Conservation (phyloP, 2,113 vertebrate genomes). For the Gasterosteus nipponicus region DNA sequence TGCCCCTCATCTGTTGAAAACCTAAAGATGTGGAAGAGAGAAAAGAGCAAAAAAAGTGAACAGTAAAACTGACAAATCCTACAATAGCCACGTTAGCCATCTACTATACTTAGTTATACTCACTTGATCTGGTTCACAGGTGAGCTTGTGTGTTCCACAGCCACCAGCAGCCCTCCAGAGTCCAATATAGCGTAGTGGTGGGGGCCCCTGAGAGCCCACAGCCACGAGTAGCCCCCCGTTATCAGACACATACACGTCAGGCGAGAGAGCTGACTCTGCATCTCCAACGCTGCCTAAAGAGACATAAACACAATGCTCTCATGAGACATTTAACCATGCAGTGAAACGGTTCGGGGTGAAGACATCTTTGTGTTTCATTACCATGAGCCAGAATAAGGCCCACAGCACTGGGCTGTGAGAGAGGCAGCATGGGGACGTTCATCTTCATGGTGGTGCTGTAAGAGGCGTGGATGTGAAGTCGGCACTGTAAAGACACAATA, state of each 20-base stretch:
- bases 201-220: slow-evolving; percentile 86
- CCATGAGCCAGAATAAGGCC: slow-evolving; percentile 94
- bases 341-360: background rate
- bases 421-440: slow-evolving; percentile 90
- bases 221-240: slow-evolving; percentile 93
- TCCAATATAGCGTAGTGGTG: slow-evolving; percentile 95
- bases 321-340: background rate
- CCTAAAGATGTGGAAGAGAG: slow-evolving; percentile 65
- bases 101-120: slow-evolving; percentile 16
- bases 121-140: slow-evolving; percentile 89
- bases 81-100: background rate
- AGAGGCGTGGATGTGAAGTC: slow-evolving; percentile 92
- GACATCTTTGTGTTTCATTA: slow-evolving; percentile 60
- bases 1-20: slow-evolving; percentile 95
- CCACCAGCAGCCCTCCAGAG: slow-evolving; percentile 92
- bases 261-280: slow-evolving; percentile 85
- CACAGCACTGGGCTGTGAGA: slow-evolving; percentile 90
- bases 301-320: background rate
- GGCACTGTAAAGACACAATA: slow-evolving; percentile 85
- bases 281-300: slow-evolving; percentile 89
- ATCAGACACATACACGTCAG: slow-evolving; percentile 92
- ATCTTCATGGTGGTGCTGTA: slow-evolving; percentile 93
- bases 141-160: slow-evolving; percentile 85
- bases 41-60: background rate
- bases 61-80: background rate